These are phyloP conservation scores for Himantopus leucocephalus DNA, from an alignment of 2,113 vertebrate genomes.

Conservation along the genomic window DNA sequence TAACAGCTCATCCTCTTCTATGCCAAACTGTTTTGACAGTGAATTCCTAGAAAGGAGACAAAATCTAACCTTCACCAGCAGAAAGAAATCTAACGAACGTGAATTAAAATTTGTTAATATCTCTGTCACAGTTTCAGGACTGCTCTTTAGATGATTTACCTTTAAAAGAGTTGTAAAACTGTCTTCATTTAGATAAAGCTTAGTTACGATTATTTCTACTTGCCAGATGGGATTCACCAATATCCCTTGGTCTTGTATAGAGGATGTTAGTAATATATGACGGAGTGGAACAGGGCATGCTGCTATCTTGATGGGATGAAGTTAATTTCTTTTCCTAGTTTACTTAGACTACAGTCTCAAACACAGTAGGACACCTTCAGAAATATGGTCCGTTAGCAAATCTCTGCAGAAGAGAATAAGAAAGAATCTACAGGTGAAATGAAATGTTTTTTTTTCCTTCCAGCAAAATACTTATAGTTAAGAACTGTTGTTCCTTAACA, in stretches of 20 bases:
- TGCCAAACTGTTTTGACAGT: not conserved
- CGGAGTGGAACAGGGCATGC: not conserved
- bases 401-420: not conserved
- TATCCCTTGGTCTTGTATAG: not conserved
- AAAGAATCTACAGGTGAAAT: not conserved
- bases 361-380: not conserved
- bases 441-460: not conserved
- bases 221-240: not conserved
- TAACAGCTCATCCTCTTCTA: not conserved
- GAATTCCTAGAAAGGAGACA: not conserved
- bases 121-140: not conserved
- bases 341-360: not conserved
- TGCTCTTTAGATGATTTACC: constrained; percentile 11
- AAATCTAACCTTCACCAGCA: constrained; percentile 5
- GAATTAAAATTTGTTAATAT: not conserved
- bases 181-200: not conserved
- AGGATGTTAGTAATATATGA: not conserved
- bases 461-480: not conserved
- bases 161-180: not conserved
- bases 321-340: not conserved
- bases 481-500: not conserved
- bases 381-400: not conserved
- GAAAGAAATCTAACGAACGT: not conserved
- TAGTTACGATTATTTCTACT: not conserved
- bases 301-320: not conserved